Evolutionary conservation across 1,140 invertebrate genomes (phyloP), one percentile per base, ranked within the genome.

Genomic region (Sipha flava): DNA sequence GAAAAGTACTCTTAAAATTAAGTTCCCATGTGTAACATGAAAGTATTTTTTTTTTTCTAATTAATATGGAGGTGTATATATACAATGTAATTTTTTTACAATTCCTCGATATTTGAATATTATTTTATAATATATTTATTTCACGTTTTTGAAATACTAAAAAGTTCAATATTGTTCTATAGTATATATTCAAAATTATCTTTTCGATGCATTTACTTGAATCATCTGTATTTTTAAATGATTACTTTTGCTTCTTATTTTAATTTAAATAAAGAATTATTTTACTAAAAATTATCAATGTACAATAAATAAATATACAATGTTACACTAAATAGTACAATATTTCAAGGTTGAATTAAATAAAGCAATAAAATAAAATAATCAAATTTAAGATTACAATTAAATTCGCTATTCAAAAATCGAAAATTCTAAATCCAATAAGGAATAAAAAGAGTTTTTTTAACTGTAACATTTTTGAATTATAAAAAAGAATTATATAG

Each of bases 1-100:
- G 73, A 26, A 77, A 40, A 77, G 73, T 59, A 14, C 49, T 77
- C 45, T 77, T 77, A 57, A 77, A 77, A 57, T 57, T 77, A 57
- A 77, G 73, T 57, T 77, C 73, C 52, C 26, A 77, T 31, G 40
- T 77, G 21, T 77, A 77, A 77, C 73, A 34, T 37, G 23, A 73
- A 40, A 54, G 72, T 75, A 52, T 75, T 64, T 43, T 40, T 64
- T 23, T 23, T 62, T 37, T 62, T n/a, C 31, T 72, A 59, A 23
- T 52, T 73, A 5, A 54, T 52, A 73, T n/a, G 23, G 12, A n/a
- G 23, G 37, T 45, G 26, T 21, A 64, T 40, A 5, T 29, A 43
- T 43, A 26, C 64, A 43, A 26, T 43, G 0, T 43, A 43, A 66
- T 66, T 40, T 23, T 64, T 66, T 66, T 43, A 66, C 21, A 34